Conservation (phyloP, 2,113 vertebrate genomes). For the Pangasianodon gigas region DNA sequence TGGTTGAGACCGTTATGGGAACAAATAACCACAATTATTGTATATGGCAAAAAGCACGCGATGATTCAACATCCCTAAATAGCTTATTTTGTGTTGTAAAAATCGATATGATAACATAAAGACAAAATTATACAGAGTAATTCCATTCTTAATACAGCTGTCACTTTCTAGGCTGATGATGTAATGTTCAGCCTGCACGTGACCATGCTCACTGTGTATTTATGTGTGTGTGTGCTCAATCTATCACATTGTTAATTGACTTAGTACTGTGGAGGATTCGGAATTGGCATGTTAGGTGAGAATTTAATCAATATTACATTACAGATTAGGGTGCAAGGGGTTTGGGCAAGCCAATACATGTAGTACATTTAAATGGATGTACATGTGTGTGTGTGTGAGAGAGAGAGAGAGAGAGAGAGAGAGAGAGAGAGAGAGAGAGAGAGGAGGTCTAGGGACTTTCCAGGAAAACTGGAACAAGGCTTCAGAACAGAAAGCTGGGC, state of each 20-base stretch:
- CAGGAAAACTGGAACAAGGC: background rate
- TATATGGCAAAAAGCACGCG: background rate
- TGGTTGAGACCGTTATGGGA: background rate
- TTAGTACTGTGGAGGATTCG: background rate
- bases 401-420: background rate
- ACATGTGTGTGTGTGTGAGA: background rate
- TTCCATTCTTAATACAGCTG: background rate
- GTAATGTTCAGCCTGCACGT: background rate
- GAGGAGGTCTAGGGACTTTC: slow-evolving; percentile 15
- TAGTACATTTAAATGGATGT: background rate
- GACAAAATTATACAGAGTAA: background rate
- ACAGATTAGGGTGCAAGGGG: background rate
- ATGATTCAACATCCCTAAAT: background rate
- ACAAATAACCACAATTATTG: background rate
- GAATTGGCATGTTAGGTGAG: background rate
- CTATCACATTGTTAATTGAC: background rate
- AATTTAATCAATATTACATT: background rate
- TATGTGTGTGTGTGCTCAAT: background rate
- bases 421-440: background rate
- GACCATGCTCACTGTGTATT: background rate
- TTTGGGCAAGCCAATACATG: background rate
- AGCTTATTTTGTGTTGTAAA: background rate
- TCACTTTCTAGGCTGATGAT: background rate
- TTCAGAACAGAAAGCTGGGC: background rate
- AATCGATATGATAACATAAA: background rate